These are phyloP conservation scores for Smithornis capensis DNA, from an alignment of 2,113 vertebrate species.

Conservation along the genomic window DNA sequence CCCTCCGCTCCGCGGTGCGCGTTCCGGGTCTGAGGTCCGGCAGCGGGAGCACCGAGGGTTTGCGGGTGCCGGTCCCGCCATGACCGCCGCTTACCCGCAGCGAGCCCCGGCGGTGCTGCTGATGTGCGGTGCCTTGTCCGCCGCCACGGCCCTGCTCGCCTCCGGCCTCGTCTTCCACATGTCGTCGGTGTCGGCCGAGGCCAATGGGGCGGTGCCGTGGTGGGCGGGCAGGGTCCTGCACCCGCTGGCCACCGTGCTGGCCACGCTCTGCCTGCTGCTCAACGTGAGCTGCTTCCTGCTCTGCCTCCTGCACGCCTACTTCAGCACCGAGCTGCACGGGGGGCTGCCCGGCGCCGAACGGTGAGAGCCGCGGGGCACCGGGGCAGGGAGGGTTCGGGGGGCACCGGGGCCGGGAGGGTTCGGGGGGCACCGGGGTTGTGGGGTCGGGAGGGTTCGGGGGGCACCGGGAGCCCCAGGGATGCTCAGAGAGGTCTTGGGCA, in stretches of 20 bases:
- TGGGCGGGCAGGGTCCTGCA: no score
- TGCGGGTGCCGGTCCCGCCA: neutral
- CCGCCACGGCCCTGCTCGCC: slow-evolving; percentile 83
- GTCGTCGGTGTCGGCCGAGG: slow-evolving; percentile 34
- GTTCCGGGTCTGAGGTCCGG: no score
- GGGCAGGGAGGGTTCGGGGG: neutral
- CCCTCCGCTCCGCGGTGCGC: no score
- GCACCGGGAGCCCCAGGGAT: neutral
- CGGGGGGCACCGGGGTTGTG: no score
- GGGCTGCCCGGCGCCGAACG: slow-evolving; percentile 76
- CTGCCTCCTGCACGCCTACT: slow-evolving; percentile 84
- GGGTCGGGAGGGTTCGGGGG: neutral
- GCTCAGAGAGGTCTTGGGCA: neutral
- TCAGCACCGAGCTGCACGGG: slow-evolving; percentile 81
- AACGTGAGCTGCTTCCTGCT: slow-evolving; percentile 80
- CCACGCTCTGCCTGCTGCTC: slow-evolving; percentile 83
- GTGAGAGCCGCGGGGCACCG: slow-evolving; percentile 52
- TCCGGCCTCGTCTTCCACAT: slow-evolving; percentile 87
- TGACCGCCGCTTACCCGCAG: slow-evolving; percentile 75
- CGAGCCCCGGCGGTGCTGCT: slow-evolving; percentile 78
- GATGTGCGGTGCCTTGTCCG: slow-evolving; percentile 81
- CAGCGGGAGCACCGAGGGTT: neutral
- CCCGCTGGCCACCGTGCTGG: slow-evolving; percentile 76
- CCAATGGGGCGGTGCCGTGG: no score
- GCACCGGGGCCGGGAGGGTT: neutral